Evolutionary conservation across 2,888 invertebrate species (phyloP).

Genomic region (Torymus texanus): DNA sequence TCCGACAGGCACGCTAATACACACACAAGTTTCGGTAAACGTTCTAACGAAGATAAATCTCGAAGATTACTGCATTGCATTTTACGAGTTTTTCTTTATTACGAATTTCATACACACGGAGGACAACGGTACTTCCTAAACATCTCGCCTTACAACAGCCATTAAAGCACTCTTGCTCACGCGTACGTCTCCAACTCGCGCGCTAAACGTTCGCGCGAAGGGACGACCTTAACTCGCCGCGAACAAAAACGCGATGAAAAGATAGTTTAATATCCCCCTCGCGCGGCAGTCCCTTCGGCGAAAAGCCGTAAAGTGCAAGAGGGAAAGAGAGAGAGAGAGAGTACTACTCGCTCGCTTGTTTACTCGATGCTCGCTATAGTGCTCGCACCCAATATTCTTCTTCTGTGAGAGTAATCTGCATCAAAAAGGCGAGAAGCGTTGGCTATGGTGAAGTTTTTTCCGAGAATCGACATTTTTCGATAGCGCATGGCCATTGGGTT

Average conservation of each 20-base stretch:
- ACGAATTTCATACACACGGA: background rate
- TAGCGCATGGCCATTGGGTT: slow-evolving; percentile 10
- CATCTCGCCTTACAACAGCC: background rate
- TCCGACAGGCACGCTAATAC: background rate
- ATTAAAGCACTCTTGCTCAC: background rate
- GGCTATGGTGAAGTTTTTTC: slow-evolving; percentile 10
- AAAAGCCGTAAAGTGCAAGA: slow-evolving; percentile 30
- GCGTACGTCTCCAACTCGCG: slow-evolving; percentile 2
- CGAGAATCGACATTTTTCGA: slow-evolving; percentile 14
- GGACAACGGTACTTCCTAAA: slow-evolving; percentile 3
- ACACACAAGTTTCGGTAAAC: background rate
- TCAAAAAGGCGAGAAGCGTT: slow-evolving; percentile 7
- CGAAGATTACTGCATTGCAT: background rate
- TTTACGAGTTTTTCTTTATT: background rate
- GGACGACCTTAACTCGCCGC: slow-evolving; percentile 22
- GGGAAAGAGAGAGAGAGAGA: background rate
- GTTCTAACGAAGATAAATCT: slow-evolving; percentile 22
- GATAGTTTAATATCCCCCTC: slow-evolving; percentile 37
- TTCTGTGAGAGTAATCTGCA: slow-evolving; percentile 16
- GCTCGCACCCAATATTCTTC: background rate
- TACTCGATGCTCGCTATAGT: background rate
- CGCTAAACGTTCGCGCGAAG: slow-evolving; percentile 14
- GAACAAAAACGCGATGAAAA: slow-evolving; percentile 21
- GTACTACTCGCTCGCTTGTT: background rate
- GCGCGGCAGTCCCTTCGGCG: slow-evolving; percentile 26